Evolutionary conservation across 2,113 vertebrate species (phyloP).

Genomic region (Ptychochromis oligacanthus): DNA sequence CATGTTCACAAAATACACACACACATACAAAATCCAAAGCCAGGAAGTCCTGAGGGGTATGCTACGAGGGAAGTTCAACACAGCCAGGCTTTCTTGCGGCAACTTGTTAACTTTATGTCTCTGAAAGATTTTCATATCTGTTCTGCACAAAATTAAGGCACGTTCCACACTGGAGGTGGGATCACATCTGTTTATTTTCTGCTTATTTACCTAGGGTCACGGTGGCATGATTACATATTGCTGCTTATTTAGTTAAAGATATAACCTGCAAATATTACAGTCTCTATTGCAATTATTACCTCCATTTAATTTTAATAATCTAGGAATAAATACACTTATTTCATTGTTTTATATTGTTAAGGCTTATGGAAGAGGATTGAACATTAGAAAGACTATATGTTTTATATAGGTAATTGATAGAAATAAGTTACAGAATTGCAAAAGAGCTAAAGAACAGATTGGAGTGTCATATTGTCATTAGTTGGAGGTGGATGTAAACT

Average conservation of each 20-base stretch:
- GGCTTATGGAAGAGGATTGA: not conserved
- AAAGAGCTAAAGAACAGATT: not conserved
- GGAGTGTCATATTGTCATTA: not conserved
- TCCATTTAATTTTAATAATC: not conserved
- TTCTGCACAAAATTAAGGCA: not conserved
- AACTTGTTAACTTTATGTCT: conserved; percentile 1
- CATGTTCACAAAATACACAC: too few species aligned
- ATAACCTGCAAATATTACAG: not conserved
- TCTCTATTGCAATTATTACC: not conserved
- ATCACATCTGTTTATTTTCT: not conserved
- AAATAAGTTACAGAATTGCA: not conserved
- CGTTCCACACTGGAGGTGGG: not conserved
- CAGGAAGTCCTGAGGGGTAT: too few species aligned
- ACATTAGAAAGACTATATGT: not conserved
- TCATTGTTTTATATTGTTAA: not conserved
- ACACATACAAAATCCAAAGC: too few species aligned
- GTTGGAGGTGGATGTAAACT: not conserved
- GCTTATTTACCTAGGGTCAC: not conserved
- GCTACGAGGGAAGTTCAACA: too few species aligned
- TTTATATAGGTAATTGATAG: not conserved
- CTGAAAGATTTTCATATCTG: not conserved
- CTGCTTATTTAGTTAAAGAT: not conserved
- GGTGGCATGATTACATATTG: not conserved
- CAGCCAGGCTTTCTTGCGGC: too few species aligned
- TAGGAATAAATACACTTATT: not conserved